Conservation (phyloP, 2,888 invertebrate species). For the Anticlea derivata region DNA sequence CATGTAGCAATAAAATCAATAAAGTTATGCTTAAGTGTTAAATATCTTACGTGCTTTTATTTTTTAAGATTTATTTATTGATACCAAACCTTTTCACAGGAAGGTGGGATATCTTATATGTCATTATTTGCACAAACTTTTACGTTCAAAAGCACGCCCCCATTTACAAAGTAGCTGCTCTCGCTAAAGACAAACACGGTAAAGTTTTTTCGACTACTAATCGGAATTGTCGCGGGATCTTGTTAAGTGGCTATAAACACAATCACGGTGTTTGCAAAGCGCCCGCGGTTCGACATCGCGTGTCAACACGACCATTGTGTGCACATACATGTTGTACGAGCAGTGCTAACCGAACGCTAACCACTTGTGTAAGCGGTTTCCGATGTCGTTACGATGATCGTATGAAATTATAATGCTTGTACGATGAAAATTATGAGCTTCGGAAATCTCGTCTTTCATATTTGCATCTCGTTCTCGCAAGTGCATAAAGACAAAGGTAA, state of each 20-base stretch:
- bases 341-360: slow-evolving; percentile 71
- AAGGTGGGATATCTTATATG: background rate
- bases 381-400: slow-evolving; percentile 24
- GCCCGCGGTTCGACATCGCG: slow-evolving; percentile 68
- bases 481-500: no score
- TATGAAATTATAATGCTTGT: no score
- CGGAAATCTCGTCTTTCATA: no score
- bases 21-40: no score
- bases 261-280: slow-evolving; percentile 74
- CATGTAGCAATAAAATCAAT: no score
- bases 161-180: slow-evolving; percentile 71
- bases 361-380: slow-evolving; percentile 66
- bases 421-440: no score
- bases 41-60: no score
- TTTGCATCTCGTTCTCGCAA: no score
- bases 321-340: slow-evolving; percentile 50
- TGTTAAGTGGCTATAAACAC: slow-evolving; percentile 84
- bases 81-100: no score
- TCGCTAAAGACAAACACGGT: slow-evolving; percentile 68
- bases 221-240: slow-evolving; percentile 76
- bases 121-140: slow-evolving; percentile 3
- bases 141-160: slow-evolving; percentile 32
- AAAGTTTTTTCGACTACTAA: slow-evolving; percentile 76
- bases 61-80: no score
- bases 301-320: slow-evolving; percentile 67